phyloP scores from a whole-genome alignment of 2,888 invertebrate species.

The Stegophylla sp. region DNA sequence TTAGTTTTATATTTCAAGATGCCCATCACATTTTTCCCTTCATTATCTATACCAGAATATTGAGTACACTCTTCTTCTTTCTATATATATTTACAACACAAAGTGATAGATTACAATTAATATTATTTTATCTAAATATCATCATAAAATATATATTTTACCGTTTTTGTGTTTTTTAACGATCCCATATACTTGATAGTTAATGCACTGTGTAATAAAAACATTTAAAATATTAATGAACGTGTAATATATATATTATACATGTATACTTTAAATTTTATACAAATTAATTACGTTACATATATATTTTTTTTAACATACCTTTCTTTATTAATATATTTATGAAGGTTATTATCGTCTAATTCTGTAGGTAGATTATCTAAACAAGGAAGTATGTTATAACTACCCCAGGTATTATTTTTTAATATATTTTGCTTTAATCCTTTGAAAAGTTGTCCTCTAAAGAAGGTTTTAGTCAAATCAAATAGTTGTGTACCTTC shows the following conservation, averaged over 20 bases:
- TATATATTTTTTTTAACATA: neutral
- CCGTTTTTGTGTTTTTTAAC: constrained; percentile 15
- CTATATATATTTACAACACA: constrained; percentile 33
- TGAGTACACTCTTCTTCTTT: constrained; percentile 56
- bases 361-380: constrained; percentile 8
- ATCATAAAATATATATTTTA: constrained; percentile 6
- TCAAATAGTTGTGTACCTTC: constrained; percentile 19
- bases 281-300: no score
- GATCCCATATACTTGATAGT: constrained; percentile 32
- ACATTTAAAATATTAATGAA: neutral
- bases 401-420: constrained; percentile 41
- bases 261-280: no score
- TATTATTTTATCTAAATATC: neutral
- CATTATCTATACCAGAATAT: constrained; percentile 61
- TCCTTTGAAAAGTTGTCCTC: constrained; percentile 47
- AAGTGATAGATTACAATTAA: neutral
- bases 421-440: constrained; percentile 43
- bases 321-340: neutral
- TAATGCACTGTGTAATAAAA: neutral
- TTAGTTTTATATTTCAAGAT: constrained; percentile 61
- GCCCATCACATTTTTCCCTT: constrained; percentile 62
- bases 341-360: neutral
- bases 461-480: constrained; percentile 35
- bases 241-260: neutral
- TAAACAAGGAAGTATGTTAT: constrained; percentile 30